Evolutionary conservation across 2,113 vertebrate genomes (phyloP).

Genomic region (Micromys minutus): DNA sequence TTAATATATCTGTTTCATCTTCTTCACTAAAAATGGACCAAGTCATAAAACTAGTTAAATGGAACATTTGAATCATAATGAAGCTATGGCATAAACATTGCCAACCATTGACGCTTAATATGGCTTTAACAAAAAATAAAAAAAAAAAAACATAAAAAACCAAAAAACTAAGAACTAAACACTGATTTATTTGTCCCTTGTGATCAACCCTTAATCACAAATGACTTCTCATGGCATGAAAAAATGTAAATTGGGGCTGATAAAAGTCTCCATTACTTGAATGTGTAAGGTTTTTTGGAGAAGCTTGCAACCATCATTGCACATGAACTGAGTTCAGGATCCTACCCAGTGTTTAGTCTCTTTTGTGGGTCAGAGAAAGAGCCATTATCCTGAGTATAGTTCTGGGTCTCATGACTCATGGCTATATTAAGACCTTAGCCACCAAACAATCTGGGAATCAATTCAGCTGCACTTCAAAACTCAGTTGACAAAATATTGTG

Average conservation of each 20-base stretch:
- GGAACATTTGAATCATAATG: neutral
- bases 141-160: too few relatives aligned
- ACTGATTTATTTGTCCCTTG: neutral
- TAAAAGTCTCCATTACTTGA: neutral
- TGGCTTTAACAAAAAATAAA: neutral
- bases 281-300: neutral
- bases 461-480: neutral
- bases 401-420: too few relatives aligned
- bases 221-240: neutral
- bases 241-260: neutral
- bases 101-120: neutral
- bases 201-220: neutral
- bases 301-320: neutral
- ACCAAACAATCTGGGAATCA: neutral
- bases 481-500: neutral
- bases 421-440: neutral
- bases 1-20: neutral
- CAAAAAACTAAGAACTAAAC: neutral
- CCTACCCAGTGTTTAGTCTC: neutral
- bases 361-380: too few relatives aligned
- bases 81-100: neutral
- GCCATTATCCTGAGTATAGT: too few relatives aligned
- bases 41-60: neutral
- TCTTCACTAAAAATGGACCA: neutral
- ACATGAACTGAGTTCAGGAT: neutral